phyloP scores from a whole-genome alignment of 2,888 invertebrate genomes.

The Pinctada fucata region DNA sequence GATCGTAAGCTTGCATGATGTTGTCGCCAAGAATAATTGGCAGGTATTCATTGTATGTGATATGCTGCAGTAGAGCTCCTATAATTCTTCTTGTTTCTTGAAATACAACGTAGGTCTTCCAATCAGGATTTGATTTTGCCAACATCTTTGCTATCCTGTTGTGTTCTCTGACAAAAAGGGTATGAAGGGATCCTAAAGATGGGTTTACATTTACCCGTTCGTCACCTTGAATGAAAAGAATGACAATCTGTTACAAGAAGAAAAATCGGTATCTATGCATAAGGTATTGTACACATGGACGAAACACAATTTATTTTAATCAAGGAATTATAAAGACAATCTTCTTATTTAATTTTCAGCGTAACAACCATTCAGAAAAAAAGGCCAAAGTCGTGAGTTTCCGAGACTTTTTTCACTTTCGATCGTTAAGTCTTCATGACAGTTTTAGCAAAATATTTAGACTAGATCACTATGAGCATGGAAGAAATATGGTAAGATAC shows the following conservation, averaged over 20 bases:
- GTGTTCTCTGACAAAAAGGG: constrained; percentile 31
- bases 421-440: too few relatives aligned
- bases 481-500: too few relatives aligned
- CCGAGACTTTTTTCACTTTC: too few relatives aligned
- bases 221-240: constrained; percentile 17
- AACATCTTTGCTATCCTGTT: constrained; percentile 26
- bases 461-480: too few relatives aligned
- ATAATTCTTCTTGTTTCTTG: constrained; percentile 31
- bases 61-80: constrained; percentile 26
- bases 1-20: constrained; percentile 12
- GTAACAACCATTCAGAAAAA: too few relatives aligned
- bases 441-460: too few relatives aligned
- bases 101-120: constrained; percentile 23
- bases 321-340: too few relatives aligned
- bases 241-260: neutral
- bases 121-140: constrained; percentile 8
- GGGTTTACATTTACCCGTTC: constrained; percentile 24
- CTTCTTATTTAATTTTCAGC: too few relatives aligned
- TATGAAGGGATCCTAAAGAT: constrained; percentile 21
- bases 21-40: constrained; percentile 25
- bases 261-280: neutral
- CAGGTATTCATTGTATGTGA: constrained; percentile 31
- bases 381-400: too few relatives aligned
- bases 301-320: too few relatives aligned
- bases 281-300: too few relatives aligned